Evolutionary conservation across 1,140 invertebrate genomes (phyloP).

Genomic region (Nephotettix cincticeps): DNA sequence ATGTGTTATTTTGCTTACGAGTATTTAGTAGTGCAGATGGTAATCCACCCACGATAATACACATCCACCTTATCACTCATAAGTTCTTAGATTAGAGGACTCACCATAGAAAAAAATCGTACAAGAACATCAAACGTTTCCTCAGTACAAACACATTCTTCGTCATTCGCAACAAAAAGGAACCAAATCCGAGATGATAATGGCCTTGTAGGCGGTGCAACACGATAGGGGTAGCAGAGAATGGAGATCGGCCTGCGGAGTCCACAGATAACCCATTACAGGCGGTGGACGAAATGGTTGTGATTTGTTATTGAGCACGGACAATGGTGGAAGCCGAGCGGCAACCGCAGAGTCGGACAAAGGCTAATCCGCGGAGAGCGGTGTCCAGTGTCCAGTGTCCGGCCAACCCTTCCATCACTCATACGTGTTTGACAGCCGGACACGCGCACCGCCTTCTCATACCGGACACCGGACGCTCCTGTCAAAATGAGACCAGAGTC

Average conservation of each 20-base stretch:
- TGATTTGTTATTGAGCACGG: conserved; percentile 14
- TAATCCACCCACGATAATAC: too few relatives aligned
- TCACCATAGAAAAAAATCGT: too few relatives aligned
- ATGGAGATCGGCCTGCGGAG: background rate
- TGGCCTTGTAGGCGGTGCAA: background rate
- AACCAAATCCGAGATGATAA: too few relatives aligned
- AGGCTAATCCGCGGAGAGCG: background rate
- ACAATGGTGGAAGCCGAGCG: background rate
- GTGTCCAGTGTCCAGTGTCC: background rate
- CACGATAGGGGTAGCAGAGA: background rate
- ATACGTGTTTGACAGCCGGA: conserved; percentile 13
- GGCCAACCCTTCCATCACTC: conserved; percentile 14
- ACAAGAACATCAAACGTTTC: too few relatives aligned
- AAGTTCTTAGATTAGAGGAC: too few relatives aligned
- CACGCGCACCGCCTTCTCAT: background rate
- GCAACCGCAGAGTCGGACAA: conserved; percentile 14
- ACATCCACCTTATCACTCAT: too few relatives aligned
- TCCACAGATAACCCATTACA: conserved; percentile 18
- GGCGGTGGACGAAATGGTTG: background rate
- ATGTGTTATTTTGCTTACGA: too few relatives aligned
- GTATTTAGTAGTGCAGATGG: too few relatives aligned
- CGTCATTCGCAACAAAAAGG: too few relatives aligned
- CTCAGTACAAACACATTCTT: too few relatives aligned
- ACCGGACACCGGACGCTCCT: background rate
- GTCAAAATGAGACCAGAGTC: background rate